Percentiles rank a stretch among this genome's conserved stretches.
phyloP scores from a whole-genome alignment of 2,113 vertebrate species.

The Aplodontia rufa region DNA sequence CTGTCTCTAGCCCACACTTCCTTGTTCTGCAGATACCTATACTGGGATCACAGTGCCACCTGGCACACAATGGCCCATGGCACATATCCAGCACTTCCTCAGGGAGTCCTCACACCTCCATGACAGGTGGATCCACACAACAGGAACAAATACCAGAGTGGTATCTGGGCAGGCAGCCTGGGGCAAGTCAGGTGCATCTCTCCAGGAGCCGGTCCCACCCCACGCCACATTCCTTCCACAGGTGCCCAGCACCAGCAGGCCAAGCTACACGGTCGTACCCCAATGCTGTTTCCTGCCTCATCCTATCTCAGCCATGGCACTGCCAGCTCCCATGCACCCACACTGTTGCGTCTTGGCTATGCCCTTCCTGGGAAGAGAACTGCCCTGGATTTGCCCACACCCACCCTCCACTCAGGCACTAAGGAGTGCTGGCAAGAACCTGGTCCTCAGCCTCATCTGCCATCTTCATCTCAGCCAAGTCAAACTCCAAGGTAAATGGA shows the following conservation, averaged over 20 bases:
- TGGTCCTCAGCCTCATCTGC: not conserved
- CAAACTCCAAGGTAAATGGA: not conserved
- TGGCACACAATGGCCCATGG: not conserved
- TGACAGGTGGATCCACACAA: not conserved
- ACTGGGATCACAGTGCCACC: not conserved
- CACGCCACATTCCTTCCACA: not conserved
- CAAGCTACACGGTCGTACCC: too few relatives aligned
- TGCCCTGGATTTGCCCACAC: too few relatives aligned
- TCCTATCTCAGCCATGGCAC: not conserved
- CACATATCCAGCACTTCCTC: not conserved
- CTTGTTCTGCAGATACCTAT: not conserved
- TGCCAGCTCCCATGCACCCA: not conserved
- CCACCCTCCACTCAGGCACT: not conserved
- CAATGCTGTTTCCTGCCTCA: too few relatives aligned
- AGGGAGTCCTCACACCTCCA: too few relatives aligned
- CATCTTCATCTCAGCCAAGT: not conserved
- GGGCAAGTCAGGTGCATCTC: not conserved
- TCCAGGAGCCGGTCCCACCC: not conserved
- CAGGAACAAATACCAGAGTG: not conserved
- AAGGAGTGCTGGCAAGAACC: too few relatives aligned
- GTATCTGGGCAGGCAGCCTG: not conserved
- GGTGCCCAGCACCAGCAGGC: not conserved
- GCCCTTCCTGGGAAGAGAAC: not conserved
- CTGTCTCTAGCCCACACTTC: not conserved
- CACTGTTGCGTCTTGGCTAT: not conserved